Evolutionary conservation across 2,888 invertebrate species (phyloP), one percentile per base, ranked within the genome.

Genomic region (Philhelius pedissequus): DNA sequence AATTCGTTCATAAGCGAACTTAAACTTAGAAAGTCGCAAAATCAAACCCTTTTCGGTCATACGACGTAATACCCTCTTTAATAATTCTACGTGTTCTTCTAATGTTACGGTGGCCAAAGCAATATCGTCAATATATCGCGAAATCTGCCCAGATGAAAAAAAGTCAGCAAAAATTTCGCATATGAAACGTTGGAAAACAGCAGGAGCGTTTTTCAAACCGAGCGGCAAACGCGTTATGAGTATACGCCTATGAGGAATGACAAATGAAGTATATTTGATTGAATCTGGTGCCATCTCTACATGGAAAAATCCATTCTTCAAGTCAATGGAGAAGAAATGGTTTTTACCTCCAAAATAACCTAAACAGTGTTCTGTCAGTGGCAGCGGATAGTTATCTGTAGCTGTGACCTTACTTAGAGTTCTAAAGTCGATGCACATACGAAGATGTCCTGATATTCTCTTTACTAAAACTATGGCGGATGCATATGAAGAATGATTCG

Each of bases 231-330:
- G 84, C 84, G 86, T 86, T 74, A 22, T 56, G 20, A 1, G 56
- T 15, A 4, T 71, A 83, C 86, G 84, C 8, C 86, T 84, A 25
- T 75, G 18, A 20, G 80, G 82, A 8, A 84, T 82, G 4, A 86
- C 86, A 56, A 86, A 86, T 8, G 86, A 70, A 1, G 71, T 87
- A 32, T 52, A 86, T 43, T 79, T 64, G 1, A 69, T 76, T 3
- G 87, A 87, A 9, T 87, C 74, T 3, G 64, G 52, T 4, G 74
- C 66, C 43, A 87, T 69, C 6, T 25, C 64, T 8, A 86, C 66
- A 20, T 86, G 86, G 32, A 82, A 69, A 56, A 86, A 86, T 25
- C 86, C 87, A 48, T 80, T 82, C 50, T 68, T 70, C 22, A 86
- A 45, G n/a, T 38, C 27, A 4, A 5, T 3, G 27, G 27, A 4